These are phyloP conservation scores for Conomelus anceps DNA, from an alignment of 2,888 invertebrate species.

Conservation along the genomic window DNA sequence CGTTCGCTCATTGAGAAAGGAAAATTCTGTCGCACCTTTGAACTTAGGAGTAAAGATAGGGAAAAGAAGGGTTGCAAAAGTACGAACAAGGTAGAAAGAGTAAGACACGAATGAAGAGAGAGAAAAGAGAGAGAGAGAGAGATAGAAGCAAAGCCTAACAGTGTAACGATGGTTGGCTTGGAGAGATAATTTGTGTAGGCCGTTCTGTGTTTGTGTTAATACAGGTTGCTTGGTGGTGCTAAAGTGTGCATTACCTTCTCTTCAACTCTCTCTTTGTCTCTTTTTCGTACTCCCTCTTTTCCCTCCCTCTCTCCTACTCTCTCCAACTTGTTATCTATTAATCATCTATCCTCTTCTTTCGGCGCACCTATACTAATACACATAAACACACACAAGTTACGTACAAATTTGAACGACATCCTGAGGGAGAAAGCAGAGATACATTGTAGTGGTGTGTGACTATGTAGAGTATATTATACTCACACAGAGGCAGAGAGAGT, in stretches of 20 bases:
- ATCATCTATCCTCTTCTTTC: neutral
- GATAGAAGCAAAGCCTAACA: neutral
- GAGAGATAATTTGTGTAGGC: neutral
- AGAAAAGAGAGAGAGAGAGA: neutral
- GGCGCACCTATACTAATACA: neutral
- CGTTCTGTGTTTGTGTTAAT: neutral
- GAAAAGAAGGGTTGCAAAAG: neutral
- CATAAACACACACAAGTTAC: neutral
- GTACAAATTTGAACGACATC: neutral
- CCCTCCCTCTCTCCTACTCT: neutral
- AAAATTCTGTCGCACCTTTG: too few species aligned
- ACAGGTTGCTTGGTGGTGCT: neutral
- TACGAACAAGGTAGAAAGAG: neutral
- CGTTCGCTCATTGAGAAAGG: too few species aligned
- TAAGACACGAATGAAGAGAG: neutral
- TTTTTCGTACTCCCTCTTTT: neutral
- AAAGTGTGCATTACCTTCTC: neutral
- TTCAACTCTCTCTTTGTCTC: neutral
- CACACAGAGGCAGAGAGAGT: too few species aligned
- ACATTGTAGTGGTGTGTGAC: neutral
- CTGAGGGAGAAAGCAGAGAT: neutral
- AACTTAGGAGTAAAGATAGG: neutral
- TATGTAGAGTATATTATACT: neutral
- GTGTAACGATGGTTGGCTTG: neutral
- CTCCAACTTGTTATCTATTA: neutral